phyloP scores from a whole-genome alignment of 2,888 invertebrate genomes.

The Limnephilus lunatus region DNA sequence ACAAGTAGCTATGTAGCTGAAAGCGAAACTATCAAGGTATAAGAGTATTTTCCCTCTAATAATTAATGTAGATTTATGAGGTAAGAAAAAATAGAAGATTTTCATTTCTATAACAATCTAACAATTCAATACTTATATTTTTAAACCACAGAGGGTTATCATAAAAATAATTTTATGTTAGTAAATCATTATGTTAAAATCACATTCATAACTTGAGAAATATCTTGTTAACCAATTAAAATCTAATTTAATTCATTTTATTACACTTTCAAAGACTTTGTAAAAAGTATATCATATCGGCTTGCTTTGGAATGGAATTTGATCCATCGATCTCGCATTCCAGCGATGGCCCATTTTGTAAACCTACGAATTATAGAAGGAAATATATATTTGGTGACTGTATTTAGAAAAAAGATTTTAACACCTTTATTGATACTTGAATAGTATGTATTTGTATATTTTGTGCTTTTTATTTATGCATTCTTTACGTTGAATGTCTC shows the following conservation, averaged over 20 bases:
- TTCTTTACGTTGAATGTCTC: neutral
- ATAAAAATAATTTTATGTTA: neutral
- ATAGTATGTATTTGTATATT: constrained; percentile 2
- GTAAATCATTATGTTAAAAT: neutral
- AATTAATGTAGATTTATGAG: neutral
- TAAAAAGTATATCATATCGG: neutral
- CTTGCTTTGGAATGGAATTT: neutral
- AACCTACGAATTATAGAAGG: neutral
- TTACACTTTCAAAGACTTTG: neutral
- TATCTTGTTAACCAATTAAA: neutral
- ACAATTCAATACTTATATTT: neutral
- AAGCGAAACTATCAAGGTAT: neutral
- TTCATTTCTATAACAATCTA: neutral
- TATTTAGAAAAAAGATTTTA: neutral
- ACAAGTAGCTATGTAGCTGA: neutral
- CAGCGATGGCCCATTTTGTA: neutral
- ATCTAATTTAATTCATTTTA: neutral
- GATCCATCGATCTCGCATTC: neutral
- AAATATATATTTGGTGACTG: neutral
- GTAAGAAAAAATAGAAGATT: neutral
- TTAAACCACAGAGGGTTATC: neutral
- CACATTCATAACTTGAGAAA: neutral
- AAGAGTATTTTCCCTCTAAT: neutral
- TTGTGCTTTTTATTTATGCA: neutral
- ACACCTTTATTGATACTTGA: neutral